Evolutionary conservation across 2,888 invertebrate genomes (phyloP).

Genomic region (Cerastoderma edule): DNA sequence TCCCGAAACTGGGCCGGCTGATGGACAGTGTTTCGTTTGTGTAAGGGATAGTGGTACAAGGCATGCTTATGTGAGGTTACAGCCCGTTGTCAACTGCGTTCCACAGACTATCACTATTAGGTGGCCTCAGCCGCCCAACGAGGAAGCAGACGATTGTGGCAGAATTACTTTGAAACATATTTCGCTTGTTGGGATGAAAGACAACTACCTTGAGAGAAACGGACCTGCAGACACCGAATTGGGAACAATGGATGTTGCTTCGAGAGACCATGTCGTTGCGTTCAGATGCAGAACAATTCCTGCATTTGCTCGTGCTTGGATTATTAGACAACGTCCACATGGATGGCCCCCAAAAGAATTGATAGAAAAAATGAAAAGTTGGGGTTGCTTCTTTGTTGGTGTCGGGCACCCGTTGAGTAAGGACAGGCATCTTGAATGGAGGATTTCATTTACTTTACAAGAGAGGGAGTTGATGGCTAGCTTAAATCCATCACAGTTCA

Average conservation of each 20-base stretch:
- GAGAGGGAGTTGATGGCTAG: neutral
- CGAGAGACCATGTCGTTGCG: neutral
- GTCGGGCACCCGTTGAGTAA: neutral
- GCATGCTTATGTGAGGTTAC: neutral
- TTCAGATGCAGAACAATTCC: neutral
- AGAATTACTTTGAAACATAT: neutral
- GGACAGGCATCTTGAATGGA: neutral
- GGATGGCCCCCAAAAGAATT: neutral
- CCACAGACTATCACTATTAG: neutral
- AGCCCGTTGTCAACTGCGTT: neutral
- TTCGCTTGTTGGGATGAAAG: neutral
- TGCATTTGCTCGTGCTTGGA: neutral
- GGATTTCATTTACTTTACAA: neutral
- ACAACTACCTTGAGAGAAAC: neutral
- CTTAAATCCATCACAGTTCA: slow-evolving; percentile 2
- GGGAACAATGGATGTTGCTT: neutral
- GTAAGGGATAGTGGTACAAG: neutral
- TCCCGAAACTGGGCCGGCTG: neutral
- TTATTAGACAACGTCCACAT: neutral
- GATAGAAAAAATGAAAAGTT: neutral
- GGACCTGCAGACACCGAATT: neutral
- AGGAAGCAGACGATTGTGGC: neutral
- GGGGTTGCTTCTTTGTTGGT: slow-evolving; percentile 10
- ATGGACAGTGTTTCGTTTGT: neutral
- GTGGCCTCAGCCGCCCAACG: neutral